A percentile compares a stretch with the other conserved stretches of the same genome.
Evolutionary conservation across 2,797 vertebrate genomes (phyloP).

Genomic region (Siniperca obscura): DNA sequence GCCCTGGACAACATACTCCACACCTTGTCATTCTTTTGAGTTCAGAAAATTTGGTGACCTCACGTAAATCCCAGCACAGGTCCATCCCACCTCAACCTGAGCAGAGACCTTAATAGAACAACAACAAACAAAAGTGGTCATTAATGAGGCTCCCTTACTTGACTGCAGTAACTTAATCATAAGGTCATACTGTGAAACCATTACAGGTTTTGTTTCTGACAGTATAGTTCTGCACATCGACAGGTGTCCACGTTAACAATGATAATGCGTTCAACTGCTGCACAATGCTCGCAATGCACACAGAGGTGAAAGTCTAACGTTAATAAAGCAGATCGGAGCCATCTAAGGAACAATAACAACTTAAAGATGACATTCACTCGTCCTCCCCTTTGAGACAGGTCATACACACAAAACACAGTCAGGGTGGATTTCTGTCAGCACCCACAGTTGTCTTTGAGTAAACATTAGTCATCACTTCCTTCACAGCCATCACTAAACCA

Average conservation of each 20-base stretch:
- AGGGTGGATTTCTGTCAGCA: slow-evolving; percentile 26
- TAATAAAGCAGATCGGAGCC: neutral
- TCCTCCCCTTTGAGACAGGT: slow-evolving; percentile 46
- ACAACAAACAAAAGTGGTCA: neutral
- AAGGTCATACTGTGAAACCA: neutral
- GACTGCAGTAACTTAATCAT: neutral
- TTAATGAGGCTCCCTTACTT: neutral
- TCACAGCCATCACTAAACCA: slow-evolving; percentile 33
- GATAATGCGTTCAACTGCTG: neutral
- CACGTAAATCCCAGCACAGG: neutral
- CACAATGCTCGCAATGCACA: neutral
- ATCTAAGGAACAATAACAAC: neutral
- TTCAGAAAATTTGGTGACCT: neutral
- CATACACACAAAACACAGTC: slow-evolving; percentile 25
- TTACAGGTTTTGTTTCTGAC: neutral
- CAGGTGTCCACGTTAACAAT: slow-evolving; percentile 24
- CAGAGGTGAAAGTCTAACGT: too few relatives aligned
- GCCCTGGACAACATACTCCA: neutral
- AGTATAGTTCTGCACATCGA: slow-evolving; percentile 9
- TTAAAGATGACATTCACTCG: slow-evolving; percentile 43
- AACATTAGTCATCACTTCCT: slow-evolving; percentile 72
- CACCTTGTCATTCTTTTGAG: neutral
- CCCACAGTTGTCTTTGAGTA: slow-evolving; percentile 50
- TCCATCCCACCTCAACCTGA: neutral
- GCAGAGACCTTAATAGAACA: neutral